These are phyloP conservation scores for Campoplex nolae DNA, from an alignment of 2,888 invertebrate species.

Conservation along the genomic window DNA sequence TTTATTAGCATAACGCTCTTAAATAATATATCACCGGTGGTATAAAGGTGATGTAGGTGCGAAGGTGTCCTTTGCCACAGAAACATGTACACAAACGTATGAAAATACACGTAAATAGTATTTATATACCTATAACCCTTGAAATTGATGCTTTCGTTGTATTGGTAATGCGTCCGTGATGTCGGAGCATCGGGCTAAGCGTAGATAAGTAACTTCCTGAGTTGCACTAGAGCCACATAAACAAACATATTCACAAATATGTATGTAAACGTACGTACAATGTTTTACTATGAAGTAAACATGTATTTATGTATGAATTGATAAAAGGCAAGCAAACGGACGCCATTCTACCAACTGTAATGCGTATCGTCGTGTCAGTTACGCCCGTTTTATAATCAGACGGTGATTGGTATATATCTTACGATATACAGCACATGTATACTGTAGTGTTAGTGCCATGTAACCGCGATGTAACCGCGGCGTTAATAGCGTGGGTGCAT, in stretches of 20 bases:
- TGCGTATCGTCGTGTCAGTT: neutral
- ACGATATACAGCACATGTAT: constrained; percentile 28
- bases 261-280: constrained; percentile 14
- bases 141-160: constrained; percentile 45
- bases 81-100: constrained; percentile 20
- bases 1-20: constrained; percentile 79
- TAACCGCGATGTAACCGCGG: constrained; percentile 72
- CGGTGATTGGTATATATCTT: constrained; percentile 13
- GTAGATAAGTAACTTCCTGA: constrained; percentile 80
- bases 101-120: neutral
- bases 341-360: neutral
- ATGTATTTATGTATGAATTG: constrained; percentile 13
- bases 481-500: constrained; percentile 73
- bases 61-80: constrained; percentile 57
- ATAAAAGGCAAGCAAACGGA: neutral
- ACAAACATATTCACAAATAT: constrained; percentile 17
- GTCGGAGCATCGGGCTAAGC: constrained; percentile 73
- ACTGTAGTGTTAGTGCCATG: constrained; percentile 61
- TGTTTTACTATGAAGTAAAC: constrained; percentile 19
- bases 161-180: constrained; percentile 61
- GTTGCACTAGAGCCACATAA: constrained; percentile 63
- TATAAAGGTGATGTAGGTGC: constrained; percentile 63
- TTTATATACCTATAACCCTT: constrained; percentile 1
- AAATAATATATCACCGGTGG: constrained; percentile 80
- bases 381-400: constrained; percentile 22